Evolutionary conservation across 2,113 vertebrate genomes (phyloP).

Genomic region (Trichomycterus rosablanca): DNA sequence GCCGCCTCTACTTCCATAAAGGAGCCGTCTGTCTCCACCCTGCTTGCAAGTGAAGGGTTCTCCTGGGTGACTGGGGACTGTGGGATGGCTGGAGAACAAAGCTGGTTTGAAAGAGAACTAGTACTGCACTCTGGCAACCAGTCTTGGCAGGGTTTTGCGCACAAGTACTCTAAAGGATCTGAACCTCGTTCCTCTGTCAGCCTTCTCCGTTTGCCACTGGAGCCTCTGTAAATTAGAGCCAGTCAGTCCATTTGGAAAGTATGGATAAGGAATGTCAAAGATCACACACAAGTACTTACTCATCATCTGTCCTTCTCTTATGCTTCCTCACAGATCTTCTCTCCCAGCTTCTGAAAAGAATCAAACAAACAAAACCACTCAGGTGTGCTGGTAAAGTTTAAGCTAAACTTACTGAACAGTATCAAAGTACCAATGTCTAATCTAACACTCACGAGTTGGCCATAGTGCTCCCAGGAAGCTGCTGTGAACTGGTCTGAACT

Average conservation of each 20-base stretch:
- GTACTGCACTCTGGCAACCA: constrained; percentile 42
- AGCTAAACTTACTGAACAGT: too few relatives aligned
- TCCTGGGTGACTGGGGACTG: not conserved
- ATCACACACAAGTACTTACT: constrained; percentile 48
- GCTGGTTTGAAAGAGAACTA: constrained; percentile 30
- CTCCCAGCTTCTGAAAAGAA: constrained; percentile 62
- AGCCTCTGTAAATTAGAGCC: constrained; percentile 51
- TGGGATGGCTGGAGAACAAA: not conserved
- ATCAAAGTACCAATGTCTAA: too few relatives aligned
- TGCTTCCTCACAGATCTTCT: constrained; percentile 65
- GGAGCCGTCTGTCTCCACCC: constrained; percentile 50
- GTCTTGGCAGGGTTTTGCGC: constrained; percentile 2
- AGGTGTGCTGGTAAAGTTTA: too few relatives aligned
- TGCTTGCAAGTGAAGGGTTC: constrained; percentile 11
- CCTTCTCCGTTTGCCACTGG: constrained; percentile 64
- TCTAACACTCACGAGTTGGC: constrained; percentile 52
- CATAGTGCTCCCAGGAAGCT: constrained; percentile 41
- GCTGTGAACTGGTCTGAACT: too few relatives aligned
- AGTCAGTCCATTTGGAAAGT: not conserved
- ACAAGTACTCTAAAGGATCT: constrained; percentile 35
- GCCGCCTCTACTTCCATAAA: constrained; percentile 71
- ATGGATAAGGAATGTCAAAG: not conserved
- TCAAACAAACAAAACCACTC: too few relatives aligned
- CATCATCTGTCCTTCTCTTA: constrained; percentile 63
- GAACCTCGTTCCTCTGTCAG: constrained; percentile 54